Base-by-base conservation (phyloP, 2,797 vertebrate species). In the Bovichtus diacanthus region DNA sequence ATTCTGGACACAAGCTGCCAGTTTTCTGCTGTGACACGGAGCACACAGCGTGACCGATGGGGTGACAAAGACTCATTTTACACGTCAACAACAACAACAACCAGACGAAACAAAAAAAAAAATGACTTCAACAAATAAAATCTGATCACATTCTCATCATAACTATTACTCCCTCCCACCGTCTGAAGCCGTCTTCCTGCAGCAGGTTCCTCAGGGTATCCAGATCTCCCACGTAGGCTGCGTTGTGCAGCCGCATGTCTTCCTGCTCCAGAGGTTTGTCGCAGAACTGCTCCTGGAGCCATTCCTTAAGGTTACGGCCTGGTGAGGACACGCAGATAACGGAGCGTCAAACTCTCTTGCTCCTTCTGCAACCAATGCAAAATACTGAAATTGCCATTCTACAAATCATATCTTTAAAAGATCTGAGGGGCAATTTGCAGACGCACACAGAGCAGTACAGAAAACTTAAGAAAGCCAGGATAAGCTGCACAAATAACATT, bases 241-340 rank as follows among this genome's bases (percentile, higher is more conserved):
- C 97, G 0, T 99, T 97, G 63, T 98, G 97, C 46, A 99, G 95
- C 51, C 97, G 92, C 23, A 96, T 97, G 90, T 99, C 96, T 15
- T 96, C 96, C 88, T 93, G 96, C 83, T 99, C 97, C 70, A 96
- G 86, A 0, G 97, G 95, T 44, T 96, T 96, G 91, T 98, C 97
- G 58, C 96, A 97, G 70, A 98, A 98, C 91, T 99, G 97, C 82
- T 98, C 97, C 93, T 96, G 93, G 59, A 98, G 95, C 98, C 97
- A 98, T 87, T 97, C 96, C 91, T 97, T 98, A 84, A 99, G 94
- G 93, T 97, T 97, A 16, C 94, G 96, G 90, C 97, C 98, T 98
- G 93, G 81, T 19, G 55, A 88, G 85, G 78, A 75, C 90, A 83
- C 50, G 43, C 7, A 43, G 23, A 41, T 2, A 49, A 49, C 27